Evolutionary conservation across 2,113 vertebrate species (phyloP).

Genomic region (Tamias sibiricus): DNA sequence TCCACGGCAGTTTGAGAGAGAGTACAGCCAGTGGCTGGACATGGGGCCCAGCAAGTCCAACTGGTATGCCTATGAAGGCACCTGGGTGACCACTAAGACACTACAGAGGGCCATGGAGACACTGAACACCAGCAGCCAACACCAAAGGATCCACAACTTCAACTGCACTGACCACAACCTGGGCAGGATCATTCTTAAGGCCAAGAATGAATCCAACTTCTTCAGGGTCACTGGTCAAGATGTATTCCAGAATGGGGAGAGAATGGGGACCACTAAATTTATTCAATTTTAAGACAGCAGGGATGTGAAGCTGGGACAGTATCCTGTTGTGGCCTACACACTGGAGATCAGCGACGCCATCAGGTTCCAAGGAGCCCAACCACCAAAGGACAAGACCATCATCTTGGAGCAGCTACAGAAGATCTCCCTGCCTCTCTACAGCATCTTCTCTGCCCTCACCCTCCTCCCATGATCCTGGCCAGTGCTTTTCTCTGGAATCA

Average conservation of each 20-base stretch:
- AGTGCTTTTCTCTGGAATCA: constrained; percentile 98
- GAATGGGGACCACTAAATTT: too few relatives aligned
- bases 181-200: constrained; percentile 96
- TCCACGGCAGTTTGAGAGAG: constrained; percentile 96
- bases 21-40: constrained; percentile 94
- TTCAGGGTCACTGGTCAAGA: constrained; percentile 95
- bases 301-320: constrained; percentile 98
- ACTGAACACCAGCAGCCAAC: constrained; percentile 90
- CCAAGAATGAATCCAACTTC: constrained; percentile 99
- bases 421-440: constrained; percentile 97
- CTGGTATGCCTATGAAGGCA: constrained; percentile 98
- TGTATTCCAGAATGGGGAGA: too few relatives aligned
- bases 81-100: constrained; percentile 99
- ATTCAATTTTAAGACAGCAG: constrained; percentile 90
- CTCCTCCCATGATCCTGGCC: constrained; percentile 98
- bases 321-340: constrained; percentile 96
- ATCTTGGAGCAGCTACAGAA: constrained; percentile 95
- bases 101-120: constrained; percentile 95
- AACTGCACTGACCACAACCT: constrained; percentile 96
- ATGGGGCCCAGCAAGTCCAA: constrained; percentile 98
- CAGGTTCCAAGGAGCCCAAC: constrained; percentile 96
- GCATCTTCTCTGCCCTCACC: constrained; percentile 98
- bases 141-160: constrained; percentile 95
- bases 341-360: constrained; percentile 97
- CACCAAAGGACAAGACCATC: constrained; percentile 97